Conservation (phyloP, 2,113 vertebrate species). For the Microtus montanus region DNA sequence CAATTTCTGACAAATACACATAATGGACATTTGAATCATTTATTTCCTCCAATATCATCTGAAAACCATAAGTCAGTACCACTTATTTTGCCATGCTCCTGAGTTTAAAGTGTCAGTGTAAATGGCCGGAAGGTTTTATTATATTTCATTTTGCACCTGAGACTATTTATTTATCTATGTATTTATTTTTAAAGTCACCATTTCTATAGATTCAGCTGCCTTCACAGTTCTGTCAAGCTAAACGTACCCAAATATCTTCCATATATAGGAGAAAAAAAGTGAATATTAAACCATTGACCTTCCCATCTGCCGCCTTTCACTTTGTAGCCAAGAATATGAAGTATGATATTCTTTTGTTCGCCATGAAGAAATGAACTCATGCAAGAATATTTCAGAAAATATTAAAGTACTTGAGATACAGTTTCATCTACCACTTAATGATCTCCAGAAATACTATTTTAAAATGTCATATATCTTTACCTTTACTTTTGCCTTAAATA, state of each 20-base stretch:
- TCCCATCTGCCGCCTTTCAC: background rate
- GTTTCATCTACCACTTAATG: background rate
- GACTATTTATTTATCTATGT: background rate
- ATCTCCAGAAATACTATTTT: background rate
- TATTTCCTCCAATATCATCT: background rate
- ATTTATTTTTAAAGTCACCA: background rate
- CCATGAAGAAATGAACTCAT: background rate
- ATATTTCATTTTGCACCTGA: background rate
- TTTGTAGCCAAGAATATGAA: background rate
- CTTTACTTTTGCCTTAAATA: background rate
- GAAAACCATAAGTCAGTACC: background rate
- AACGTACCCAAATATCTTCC: background rate
- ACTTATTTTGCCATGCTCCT: background rate
- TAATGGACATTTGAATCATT: background rate
- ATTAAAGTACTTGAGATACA: background rate
- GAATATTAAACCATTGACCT: background rate
- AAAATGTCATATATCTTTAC: background rate
- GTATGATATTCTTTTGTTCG: background rate
- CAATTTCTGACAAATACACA: background rate
- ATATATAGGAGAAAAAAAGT: background rate
- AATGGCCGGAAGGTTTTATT: background rate
- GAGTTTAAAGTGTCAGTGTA: background rate
- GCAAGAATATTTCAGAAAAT: background rate
- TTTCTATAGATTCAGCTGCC: background rate
- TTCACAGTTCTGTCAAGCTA: background rate